Evolutionary conservation across 2,113 vertebrate species (phyloP).

Genomic region (Microcebus tavaratra): DNA sequence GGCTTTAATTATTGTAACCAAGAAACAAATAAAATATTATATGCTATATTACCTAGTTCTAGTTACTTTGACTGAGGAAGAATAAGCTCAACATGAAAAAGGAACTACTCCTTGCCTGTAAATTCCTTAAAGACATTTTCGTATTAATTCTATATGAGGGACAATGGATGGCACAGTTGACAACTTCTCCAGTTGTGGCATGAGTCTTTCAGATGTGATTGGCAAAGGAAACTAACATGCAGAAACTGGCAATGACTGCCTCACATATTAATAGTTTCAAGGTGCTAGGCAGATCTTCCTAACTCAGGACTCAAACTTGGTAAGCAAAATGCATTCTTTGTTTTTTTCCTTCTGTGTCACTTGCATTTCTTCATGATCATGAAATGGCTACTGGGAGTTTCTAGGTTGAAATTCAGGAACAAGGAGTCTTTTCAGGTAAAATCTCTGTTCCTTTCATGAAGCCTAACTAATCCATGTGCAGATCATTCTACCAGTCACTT

Average conservation of each 20-base stretch:
- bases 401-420: neutral
- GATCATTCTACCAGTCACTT: neutral
- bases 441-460: neutral
- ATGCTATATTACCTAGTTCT: neutral
- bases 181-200: neutral
- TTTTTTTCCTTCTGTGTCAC: neutral
- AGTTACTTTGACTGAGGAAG: constrained; percentile 23
- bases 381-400: neutral
- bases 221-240: neutral
- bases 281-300: neutral
- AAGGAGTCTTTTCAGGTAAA: neutral
- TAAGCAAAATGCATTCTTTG: neutral
- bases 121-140: neutral
- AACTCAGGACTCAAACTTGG: neutral
- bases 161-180: neutral
- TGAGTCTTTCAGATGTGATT: neutral
- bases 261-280: neutral
- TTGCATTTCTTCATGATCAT: neutral
- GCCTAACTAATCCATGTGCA: neutral
- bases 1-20: constrained; percentile 33
- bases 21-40: constrained; percentile 12
- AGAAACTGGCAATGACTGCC: neutral
- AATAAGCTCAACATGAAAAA: neutral
- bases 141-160: neutral
- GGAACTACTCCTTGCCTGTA: neutral